Evolutionary conservation across 2,888 invertebrate genomes (phyloP).

Genomic region (Venusia cambrica): DNA sequence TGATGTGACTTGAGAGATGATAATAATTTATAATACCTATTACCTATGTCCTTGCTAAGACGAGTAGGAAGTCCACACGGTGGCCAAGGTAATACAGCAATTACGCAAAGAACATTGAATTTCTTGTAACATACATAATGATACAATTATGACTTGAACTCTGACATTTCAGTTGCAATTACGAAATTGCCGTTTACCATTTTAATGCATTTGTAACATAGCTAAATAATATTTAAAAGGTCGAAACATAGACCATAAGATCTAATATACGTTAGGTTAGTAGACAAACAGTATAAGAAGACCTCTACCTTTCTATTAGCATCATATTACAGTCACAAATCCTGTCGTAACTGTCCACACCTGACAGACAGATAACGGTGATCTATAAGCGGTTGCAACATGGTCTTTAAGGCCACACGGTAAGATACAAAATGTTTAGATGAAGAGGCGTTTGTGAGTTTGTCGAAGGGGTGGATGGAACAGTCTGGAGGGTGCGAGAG

Average conservation of each 20-base stretch:
- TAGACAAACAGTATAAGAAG: too few relatives aligned
- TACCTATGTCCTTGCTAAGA: conserved; percentile 32
- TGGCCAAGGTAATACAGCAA: conserved; percentile 42
- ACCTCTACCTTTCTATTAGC: conserved; percentile 9
- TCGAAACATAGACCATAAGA: conserved; percentile 8
- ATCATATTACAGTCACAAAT: conserved; percentile 17
- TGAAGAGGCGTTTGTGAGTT: not conserved
- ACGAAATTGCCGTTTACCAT: conserved; percentile 14
- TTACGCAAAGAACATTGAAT: conserved; percentile 39
- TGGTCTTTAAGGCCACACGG: conserved; percentile 7
- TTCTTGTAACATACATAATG: conserved; percentile 36
- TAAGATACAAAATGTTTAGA: conserved; percentile 10
- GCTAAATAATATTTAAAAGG: conserved; percentile 1
- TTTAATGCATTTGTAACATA: conserved; percentile 14
- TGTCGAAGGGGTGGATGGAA: conserved; percentile 12
- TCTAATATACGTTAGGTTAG: conserved; percentile 8
- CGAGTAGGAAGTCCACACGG: conserved; percentile 36
- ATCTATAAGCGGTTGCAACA: conserved; percentile 2
- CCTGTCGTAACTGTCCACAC: conserved; percentile 16
- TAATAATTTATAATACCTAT: conserved; percentile 20
- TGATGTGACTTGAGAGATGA: conserved; percentile 35
- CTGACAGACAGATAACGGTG: conserved; percentile 12
- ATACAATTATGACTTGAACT: conserved; percentile 43
- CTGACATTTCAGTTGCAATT: conserved; percentile 23
- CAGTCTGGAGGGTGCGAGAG: conserved; percentile 19